Evolutionary conservation across 2,888 invertebrate species (phyloP), one percentile per base, ranked within the genome.

Genomic region (Conops quadrifasciatus): DNA sequence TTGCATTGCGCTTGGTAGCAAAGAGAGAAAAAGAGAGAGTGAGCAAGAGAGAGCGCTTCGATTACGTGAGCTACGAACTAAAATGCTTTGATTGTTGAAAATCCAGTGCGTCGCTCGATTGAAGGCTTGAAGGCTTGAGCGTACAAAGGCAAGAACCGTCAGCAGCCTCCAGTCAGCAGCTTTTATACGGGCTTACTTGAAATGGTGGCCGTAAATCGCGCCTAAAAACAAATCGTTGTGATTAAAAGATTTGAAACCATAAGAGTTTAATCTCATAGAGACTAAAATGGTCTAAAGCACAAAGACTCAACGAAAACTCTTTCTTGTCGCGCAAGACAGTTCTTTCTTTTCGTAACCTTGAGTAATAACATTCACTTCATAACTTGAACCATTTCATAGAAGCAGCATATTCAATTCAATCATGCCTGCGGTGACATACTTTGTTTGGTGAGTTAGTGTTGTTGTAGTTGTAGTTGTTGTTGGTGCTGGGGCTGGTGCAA

Each of bases 121-220:
- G 45, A 43, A 13, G 45, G 45, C 45, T 11, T 5, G 45, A 43
- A 43, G 45, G 9, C 45, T 43, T 43, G 45, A 13, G 45, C 1
- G 45, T 45, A 15, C 45, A 15, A 13, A 15, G 45, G 1, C 15
- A 13, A 9, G 49, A 49, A 49, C 5, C 5, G 11, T 15, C n/a
- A n/a, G n/a, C n/a, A n/a, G n/a, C n/a, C 15, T n/a, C 49, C 49
- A 16, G 15, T 45, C 45, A 13, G 45, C 13, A 11, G 19, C 13
- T 53, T 53, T 9, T 16, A 45, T 63, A 45, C 63, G 63, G 63
- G 63, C 24, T 43, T 45, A 43, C 63, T 63, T 63, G 45, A 63
- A 21, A 45, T 45, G 63, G 16, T 24, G 7, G n/a, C n/a, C n/a
- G n/a, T n/a, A n/a, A n/a, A n/a, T n/a, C n/a, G n/a, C n/a, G n/a